Percentiles rank a stretch among this genome's conserved stretches.
phyloP scores from a whole-genome alignment of 2,888 invertebrate species.

The Harpalus rubripes region DNA sequence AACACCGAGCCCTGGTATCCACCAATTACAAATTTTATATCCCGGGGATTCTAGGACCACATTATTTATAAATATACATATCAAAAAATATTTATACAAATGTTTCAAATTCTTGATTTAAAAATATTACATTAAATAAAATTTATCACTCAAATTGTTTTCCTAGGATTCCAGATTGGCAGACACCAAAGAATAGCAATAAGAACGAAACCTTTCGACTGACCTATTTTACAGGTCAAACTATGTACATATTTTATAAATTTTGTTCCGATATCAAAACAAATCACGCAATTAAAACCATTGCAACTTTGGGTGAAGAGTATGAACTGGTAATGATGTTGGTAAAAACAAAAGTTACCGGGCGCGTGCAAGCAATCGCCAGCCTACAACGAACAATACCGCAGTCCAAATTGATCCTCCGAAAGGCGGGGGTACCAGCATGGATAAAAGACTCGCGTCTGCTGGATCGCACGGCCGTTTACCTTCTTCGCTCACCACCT shows the following conservation, averaged over 20 bases:
- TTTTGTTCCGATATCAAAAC: constrained; percentile 9
- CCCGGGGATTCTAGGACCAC: background rate
- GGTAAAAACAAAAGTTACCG: constrained; percentile 77
- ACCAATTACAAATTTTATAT: constrained; percentile 16
- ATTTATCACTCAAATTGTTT: background rate
- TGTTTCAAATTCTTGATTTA: background rate
- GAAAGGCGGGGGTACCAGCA: constrained; percentile 80
- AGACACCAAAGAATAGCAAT: background rate
- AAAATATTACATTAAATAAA: constrained; percentile 10
- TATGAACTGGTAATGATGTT: constrained; percentile 56
- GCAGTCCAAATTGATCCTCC: constrained; percentile 82
- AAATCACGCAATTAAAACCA: constrained; percentile 71
- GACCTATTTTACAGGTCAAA: constrained; percentile 34
- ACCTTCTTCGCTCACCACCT: constrained; percentile 55
- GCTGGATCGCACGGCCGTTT: constrained; percentile 66
- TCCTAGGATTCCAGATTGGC: constrained; percentile 24
- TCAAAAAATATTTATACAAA: background rate
- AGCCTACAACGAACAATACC: constrained; percentile 82
- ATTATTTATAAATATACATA: background rate
- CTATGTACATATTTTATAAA: constrained; percentile 22
- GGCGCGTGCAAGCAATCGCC: constrained; percentile 81
- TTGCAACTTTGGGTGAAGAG: constrained; percentile 76
- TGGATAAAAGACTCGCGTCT: constrained; percentile 79
- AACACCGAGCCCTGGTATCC: constrained; percentile 7
- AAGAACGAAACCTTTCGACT: constrained; percentile 34